Conservation (phyloP, 2,888 invertebrate genomes). For the Agrenia bidenticulata region DNA sequence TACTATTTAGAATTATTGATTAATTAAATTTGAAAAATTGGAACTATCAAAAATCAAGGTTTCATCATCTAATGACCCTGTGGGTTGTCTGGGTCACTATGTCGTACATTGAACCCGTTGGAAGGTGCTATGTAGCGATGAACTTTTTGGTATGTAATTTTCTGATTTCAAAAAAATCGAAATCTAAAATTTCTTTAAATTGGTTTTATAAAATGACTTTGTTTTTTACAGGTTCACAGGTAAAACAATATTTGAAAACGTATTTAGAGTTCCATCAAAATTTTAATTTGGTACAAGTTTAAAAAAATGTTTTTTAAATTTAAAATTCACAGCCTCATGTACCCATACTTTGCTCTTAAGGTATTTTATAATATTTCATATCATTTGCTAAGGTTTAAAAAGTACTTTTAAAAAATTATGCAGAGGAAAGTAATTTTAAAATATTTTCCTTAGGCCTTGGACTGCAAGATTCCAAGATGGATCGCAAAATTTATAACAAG, state of each 20-base stretch:
- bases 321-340: background rate
- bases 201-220: background rate
- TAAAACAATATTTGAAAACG: background rate
- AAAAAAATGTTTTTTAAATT: background rate
- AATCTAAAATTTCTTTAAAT: background rate
- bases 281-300: background rate
- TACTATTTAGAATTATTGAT: too few relatives aligned
- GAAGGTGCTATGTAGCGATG: constrained; percentile 6
- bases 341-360: constrained; percentile 11
- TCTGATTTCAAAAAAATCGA: background rate
- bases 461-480: background rate
- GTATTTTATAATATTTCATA: background rate
- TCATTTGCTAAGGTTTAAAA: too few relatives aligned
- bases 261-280: background rate
- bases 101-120: constrained; percentile 10
- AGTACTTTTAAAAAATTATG: constrained; percentile 1
- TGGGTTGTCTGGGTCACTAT: background rate
- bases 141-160: constrained; percentile 4
- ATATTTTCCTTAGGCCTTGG: constrained; percentile 4
- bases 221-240: constrained; percentile 7
- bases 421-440: background rate
- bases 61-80: constrained; percentile 13
- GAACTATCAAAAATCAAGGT: background rate
- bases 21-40: background rate
- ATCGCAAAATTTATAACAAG: constrained; percentile 12